phyloP scores from a whole-genome alignment of 2,113 vertebrate species.

The Cercopithecus mona region DNA sequence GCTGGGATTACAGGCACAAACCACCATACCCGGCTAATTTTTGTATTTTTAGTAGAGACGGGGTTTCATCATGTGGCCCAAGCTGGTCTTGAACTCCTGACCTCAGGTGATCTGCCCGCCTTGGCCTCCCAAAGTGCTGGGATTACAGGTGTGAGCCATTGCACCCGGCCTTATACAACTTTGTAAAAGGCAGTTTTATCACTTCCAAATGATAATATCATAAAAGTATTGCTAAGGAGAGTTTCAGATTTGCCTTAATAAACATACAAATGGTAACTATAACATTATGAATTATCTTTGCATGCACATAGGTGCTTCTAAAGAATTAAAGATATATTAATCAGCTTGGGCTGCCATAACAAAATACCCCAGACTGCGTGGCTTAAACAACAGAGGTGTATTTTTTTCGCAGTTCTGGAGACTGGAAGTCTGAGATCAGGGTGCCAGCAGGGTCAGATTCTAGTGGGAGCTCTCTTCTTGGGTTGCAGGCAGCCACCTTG shows the following conservation, averaged over 20 bases:
- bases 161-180: not conserved
- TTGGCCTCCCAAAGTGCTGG: too few species aligned
- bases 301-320: constrained; percentile 17
- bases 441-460: fast-evolving
- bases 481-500: not conserved
- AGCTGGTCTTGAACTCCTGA: too few species aligned
- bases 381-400: not conserved
- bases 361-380: not conserved
- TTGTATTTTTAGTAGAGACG: too few species aligned
- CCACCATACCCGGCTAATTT: too few species aligned
- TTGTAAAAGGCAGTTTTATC: constrained; percentile 35
- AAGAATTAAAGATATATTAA: constrained; percentile 1
- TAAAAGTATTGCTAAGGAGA: not conserved
- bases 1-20: too few species aligned
- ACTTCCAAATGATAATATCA: constrained; percentile 30
- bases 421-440: not conserved
- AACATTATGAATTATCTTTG: constrained; percentile 32
- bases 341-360: not conserved
- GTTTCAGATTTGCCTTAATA: not conserved
- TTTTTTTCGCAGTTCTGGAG: not conserved
- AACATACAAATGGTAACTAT: not conserved
- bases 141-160: too few species aligned
- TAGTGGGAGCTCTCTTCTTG: not conserved
- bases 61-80: too few species aligned
- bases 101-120: too few species aligned